A percentile compares a stretch with the other conserved stretches of the same genome.
phyloP scores from a whole-genome alignment of 1,140 invertebrate species.

The Chymomyza costata region DNA sequence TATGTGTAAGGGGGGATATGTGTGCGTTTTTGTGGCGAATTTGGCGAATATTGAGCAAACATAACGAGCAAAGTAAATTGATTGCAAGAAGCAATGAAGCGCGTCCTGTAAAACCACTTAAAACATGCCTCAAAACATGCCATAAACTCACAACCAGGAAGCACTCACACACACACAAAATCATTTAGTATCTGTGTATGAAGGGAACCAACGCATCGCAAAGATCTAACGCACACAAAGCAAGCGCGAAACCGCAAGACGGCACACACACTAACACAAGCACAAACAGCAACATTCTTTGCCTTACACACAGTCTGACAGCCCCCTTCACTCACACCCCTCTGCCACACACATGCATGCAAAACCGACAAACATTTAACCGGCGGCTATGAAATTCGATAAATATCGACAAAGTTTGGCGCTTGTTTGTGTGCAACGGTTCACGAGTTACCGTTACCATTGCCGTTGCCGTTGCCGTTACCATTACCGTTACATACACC shows the following conservation, averaged over 20 bases:
- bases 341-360: constrained; percentile 18
- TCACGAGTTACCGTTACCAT: background rate
- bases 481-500: constrained; percentile 20
- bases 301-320: constrained; percentile 6
- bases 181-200: no score
- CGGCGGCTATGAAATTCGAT: constrained; percentile 67
- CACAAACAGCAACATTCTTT: constrained; percentile 14
- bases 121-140: constrained; percentile 74
- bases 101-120: constrained; percentile 75
- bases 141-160: constrained; percentile 61
- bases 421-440: constrained; percentile 26
- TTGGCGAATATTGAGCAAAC: constrained; percentile 59
- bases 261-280: constrained; percentile 13
- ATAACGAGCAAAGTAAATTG: constrained; percentile 65
- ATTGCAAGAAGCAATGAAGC: constrained; percentile 74
- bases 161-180: background rate
- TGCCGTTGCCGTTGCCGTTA: no score
- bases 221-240: no score
- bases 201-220: no score
- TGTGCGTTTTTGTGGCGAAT: constrained; percentile 33
- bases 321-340: constrained; percentile 5
- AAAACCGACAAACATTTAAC: constrained; percentile 68
- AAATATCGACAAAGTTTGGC: constrained; percentile 68
- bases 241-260: no score
- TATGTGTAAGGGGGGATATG: constrained; percentile 5